Evolutionary conservation across 2,888 invertebrate genomes (phyloP).

Genomic region (Timema podura): DNA sequence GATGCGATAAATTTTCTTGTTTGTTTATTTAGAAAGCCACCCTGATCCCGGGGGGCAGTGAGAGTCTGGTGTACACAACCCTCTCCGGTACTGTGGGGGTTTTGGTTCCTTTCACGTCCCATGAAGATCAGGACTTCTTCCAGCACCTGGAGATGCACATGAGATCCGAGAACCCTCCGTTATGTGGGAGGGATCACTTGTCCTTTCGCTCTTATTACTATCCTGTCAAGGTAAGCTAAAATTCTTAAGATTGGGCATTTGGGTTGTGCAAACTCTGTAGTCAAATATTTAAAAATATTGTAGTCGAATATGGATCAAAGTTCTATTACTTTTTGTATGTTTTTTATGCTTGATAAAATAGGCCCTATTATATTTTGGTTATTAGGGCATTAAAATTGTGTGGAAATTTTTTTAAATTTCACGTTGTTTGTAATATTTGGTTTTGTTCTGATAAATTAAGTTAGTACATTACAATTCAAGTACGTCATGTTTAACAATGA

Average conservation of each 20-base stretch:
- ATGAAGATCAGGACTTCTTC: conserved; percentile 98
- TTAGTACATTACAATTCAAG: too few relatives aligned
- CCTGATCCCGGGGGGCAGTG: conserved; percentile 94
- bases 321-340: too few relatives aligned
- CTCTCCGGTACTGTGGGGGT: conserved; percentile 92
- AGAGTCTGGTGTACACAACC: conserved; percentile 94
- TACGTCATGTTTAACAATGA: too few relatives aligned
- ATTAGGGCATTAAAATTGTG: too few relatives aligned
- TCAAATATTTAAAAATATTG: too few relatives aligned
- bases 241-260: background rate
- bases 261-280: background rate
- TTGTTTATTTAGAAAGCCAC: conserved; percentile 63
- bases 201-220: conserved; percentile 97
- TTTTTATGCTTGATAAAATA: too few relatives aligned
- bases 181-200: conserved; percentile 96
- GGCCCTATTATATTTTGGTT: too few relatives aligned
- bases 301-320: too few relatives aligned
- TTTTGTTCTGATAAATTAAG: too few relatives aligned
- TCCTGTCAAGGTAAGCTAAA: conserved; percentile 76
- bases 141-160: conserved; percentile 99
- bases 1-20: too few relatives aligned
- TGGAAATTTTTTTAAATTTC: too few relatives aligned
- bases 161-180: conserved; percentile 92
- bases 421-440: too few relatives aligned
- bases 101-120: conserved; percentile 88